These are phyloP conservation scores for Chrysomela aeneicollis DNA, from an alignment of 2,888 invertebrate genomes.

Conservation along the genomic window DNA sequence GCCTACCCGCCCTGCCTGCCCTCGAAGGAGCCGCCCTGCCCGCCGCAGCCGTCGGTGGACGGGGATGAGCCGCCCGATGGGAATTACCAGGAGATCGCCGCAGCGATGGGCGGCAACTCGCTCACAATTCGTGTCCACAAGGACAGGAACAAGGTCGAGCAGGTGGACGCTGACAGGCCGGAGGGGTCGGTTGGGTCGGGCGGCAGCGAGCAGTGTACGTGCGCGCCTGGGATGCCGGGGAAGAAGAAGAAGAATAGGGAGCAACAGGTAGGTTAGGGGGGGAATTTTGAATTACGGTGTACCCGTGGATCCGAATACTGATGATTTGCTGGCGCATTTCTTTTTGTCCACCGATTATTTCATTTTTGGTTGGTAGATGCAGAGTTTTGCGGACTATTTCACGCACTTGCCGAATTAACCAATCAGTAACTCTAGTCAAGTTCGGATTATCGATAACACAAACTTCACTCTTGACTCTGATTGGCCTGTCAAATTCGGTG, in stretches of 20 bases:
- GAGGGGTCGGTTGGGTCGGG: neutral
- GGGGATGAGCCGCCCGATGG: constrained; percentile 43
- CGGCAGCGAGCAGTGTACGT: constrained; percentile 46
- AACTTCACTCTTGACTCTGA: too few species aligned
- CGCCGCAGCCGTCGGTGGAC: constrained; percentile 62
- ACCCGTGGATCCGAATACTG: too few species aligned
- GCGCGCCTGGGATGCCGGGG: constrained; percentile 29
- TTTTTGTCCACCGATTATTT: too few species aligned
- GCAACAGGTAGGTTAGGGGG: neutral
- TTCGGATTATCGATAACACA: too few species aligned
- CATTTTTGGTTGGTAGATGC: too few species aligned
- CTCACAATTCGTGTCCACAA: constrained; percentile 71
- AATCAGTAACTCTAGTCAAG: too few species aligned
- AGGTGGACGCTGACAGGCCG: constrained; percentile 51
- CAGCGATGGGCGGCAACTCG: constrained; percentile 71
- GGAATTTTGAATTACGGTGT: too few species aligned
- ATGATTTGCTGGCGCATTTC: too few species aligned
- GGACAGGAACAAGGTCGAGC: constrained; percentile 63
- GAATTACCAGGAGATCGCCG: constrained; percentile 72
- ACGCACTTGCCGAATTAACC: too few species aligned
- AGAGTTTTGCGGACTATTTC: too few species aligned
- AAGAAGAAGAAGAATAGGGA: constrained; percentile 24
- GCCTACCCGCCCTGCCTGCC: constrained; percentile 34
- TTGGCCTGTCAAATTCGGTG: too few species aligned
- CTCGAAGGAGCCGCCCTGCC: constrained; percentile 59